Base-by-base conservation (phyloP, 2,113 vertebrate species). In the Catharus bicknelli region DNA sequence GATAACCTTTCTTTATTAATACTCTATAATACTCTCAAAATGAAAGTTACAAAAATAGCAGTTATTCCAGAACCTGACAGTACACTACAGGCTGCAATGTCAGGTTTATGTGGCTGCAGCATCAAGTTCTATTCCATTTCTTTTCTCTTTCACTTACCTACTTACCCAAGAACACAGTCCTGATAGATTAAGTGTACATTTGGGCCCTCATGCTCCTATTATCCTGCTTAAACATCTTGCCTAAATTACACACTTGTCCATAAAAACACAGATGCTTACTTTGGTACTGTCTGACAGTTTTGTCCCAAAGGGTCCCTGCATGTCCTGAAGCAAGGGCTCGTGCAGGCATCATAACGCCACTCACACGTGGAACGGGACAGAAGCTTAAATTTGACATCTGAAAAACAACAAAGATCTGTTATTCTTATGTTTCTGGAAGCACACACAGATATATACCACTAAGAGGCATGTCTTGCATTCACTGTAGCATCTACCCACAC, bases 331-430 rank as follows among this genome's bases (percentile, higher is more conserved):
- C 99, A 99, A 48, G 99, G 98, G 70, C 97, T 98, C 84, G 97
- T 86, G 64, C 99, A 99, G 67, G 98, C 96, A 77, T 99, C 99
- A 8, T 99, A 99, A 74, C 72, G 97, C 99, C 99, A 99, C 90
- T 99, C 99, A 78, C 99, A 99, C 1, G 92, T 83, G 43, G 98
- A 98, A 90, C 80, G 97, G 16, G 97, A 95, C 13, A 79, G 90
- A 83, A 95, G 77, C 7, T 93, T 93, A 19, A 97, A 93, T 45
- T 96, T 96, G 55, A 93, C 93, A 82, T 98, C 99, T 99, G 92
- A 83, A 89, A 94, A 95, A 16, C 3, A 69, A 32, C 3, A 3
- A 62, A 62, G 6, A 81, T 13, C 38, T 27, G 26, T 70, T 75
- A 76, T 43, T 89, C 32, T 38, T 16, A 1, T 6, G 40, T 34